Evolutionary conservation across 2,113 vertebrate species (phyloP), one percentile per base, ranked within the genome.

Genomic region (Antechinus flavipes): DNA sequence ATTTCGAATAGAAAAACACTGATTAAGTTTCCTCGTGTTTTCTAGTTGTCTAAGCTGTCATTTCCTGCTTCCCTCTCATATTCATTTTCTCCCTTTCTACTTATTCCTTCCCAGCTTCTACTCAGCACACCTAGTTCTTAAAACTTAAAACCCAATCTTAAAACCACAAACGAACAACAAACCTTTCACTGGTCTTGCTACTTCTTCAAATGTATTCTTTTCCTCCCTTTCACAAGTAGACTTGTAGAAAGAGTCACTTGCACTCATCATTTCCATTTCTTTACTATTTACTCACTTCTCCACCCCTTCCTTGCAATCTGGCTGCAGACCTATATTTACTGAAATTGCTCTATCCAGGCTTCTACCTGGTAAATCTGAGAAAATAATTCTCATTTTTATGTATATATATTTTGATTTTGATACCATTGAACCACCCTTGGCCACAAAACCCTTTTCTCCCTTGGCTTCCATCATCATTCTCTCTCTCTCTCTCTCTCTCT

Each of bases 1-100:
- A 24, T 47, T 89, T 95, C 90, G 53, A 89, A 93, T 54, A 90
- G 76, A 91, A 96, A 96, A 91, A 52, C 90, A 42, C 68, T 76
- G 68, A n/a, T 84, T 84, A 84, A 8, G 19, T 5, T 84, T 42
- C 68, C 22, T 84, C 19, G 22, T 42, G 19, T 10, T 84, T 84
- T 6, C 35, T 42, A 2, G n/a, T 42, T n/a, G 35, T 19, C 61
- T n/a, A 76, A 22, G 16, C 35, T 76, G n/a, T 84, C 68, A 42
- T 84, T 84, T n/a, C n/a, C 19, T 84, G 14, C 68, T n/a, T 84
- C n/a, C 7, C 6, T 84, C n/a, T 42, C 68, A 84, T 84, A 84
- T 68, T n/a, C 61, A 68, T 76, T 76, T 35, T 14, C 3, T 68
- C 11, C 11, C 58, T 68, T 68, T 68, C 10, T 76, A 19, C 5